These are phyloP conservation scores for Equus quagga DNA, from an alignment of 2,113 vertebrate species.

Conservation along the genomic window DNA sequence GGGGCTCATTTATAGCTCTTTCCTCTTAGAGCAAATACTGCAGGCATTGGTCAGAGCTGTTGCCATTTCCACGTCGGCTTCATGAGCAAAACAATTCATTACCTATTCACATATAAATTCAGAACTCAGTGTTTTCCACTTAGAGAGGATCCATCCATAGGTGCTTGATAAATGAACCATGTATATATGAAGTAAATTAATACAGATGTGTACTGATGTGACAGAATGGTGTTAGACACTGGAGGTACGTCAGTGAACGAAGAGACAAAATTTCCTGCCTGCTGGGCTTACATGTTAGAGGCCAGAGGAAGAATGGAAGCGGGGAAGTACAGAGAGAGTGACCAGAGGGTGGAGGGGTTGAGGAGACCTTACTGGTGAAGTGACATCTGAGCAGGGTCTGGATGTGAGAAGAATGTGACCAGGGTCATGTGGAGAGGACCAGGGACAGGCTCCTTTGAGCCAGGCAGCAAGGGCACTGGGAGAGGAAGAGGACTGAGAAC, in stretches of 20 bases:
- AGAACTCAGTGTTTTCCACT: neutral
- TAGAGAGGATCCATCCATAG: neutral
- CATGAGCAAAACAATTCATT: neutral
- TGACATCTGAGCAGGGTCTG: accelerated
- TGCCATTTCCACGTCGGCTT: neutral
- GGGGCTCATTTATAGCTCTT: neutral
- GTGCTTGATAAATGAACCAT: neutral
- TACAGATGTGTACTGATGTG: no score
- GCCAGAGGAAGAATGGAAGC: neutral
- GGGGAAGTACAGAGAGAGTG: neutral
- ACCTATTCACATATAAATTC: no score
- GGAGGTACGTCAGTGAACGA: neutral
- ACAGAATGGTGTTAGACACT: accelerated
- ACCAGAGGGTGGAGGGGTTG: neutral
- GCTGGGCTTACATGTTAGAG: neutral
- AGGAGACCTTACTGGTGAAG: neutral
- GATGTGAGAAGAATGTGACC: neutral
- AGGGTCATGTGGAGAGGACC: accelerated
- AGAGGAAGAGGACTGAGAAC: neutral
- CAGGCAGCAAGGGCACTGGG: neutral
- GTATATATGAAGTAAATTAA: neutral
- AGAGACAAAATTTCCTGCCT: neutral
- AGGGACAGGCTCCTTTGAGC: neutral
- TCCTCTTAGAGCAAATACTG: neutral
- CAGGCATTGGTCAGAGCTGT: neutral